A percentile compares a stretch with the other conserved stretches of the same genome.
These are phyloP conservation scores for Champsocephalus gunnari DNA, from an alignment of 2,797 vertebrate genomes.

Conservation along the genomic window DNA sequence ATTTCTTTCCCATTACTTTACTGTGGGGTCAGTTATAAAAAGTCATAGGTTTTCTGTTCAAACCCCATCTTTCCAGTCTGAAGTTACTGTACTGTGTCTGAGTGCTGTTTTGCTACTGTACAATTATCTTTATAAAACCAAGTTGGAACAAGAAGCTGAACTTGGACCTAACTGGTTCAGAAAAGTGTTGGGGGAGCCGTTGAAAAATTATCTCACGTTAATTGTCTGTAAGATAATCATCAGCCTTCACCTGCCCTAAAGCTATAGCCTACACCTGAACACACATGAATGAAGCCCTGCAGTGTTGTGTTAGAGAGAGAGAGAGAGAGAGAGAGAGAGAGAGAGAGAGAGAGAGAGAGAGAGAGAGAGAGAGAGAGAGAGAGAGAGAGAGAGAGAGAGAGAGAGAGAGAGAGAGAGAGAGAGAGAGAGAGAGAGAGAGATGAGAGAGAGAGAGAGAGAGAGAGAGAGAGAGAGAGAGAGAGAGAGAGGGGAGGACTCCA, in stretches of 20 bases:
- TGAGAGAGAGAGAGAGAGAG: constrained; percentile 25
- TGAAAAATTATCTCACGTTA: neutral
- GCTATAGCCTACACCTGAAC: constrained; percentile 38
- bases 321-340: constrained; percentile 20
- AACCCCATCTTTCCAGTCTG: too few relatives aligned
- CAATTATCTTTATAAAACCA: neutral
- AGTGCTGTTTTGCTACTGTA: too few relatives aligned
- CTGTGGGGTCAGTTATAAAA: too few relatives aligned
- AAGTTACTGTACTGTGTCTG: too few relatives aligned
- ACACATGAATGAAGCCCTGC: constrained; percentile 54
- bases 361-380: constrained; percentile 14
- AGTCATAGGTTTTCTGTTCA: too few relatives aligned
- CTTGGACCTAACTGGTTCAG: neutral
- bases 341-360: constrained; percentile 29
- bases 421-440: constrained; percentile 24
- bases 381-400: constrained; percentile 34
- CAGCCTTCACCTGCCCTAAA: constrained; percentile 43
- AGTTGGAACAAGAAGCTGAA: neutral
- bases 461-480: constrained; percentile 28
- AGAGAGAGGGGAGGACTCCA: constrained; percentile 36
- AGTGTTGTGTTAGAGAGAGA: constrained; percentile 45
- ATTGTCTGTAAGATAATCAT: constrained; percentile 20
- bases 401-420: constrained; percentile 17
- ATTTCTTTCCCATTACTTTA: too few relatives aligned
- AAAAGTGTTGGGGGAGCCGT: neutral